These are phyloP conservation scores for Apeltes quadracus DNA, from an alignment of 2,113 vertebrate species.

Conservation along the genomic window DNA sequence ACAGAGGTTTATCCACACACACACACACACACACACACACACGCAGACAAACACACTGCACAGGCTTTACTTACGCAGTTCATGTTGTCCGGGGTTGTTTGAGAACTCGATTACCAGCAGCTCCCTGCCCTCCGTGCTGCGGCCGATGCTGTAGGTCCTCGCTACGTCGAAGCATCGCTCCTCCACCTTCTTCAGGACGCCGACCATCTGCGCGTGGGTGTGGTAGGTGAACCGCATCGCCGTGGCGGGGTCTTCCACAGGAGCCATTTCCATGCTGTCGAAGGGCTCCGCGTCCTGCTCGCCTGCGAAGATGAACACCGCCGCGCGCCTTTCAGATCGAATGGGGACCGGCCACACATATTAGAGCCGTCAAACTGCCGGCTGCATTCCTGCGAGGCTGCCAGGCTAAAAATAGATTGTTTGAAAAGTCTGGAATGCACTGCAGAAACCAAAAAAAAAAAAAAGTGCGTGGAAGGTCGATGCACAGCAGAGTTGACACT, in stretches of 20 bases:
- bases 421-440: slow-evolving; percentile 21
- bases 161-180: slow-evolving; percentile 86
- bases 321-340: neutral
- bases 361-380: neutral
- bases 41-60: neutral
- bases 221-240: slow-evolving; percentile 85
- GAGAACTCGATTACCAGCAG: slow-evolving; percentile 96
- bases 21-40: too few species aligned
- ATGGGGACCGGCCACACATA: neutral
- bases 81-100: slow-evolving; percentile 88
- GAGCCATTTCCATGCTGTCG: slow-evolving; percentile 22
- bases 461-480: neutral
- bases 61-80: slow-evolving; percentile 84
- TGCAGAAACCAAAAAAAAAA: slow-evolving; percentile 7
- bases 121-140: slow-evolving; percentile 89
- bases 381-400: slow-evolving; percentile 9
- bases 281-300: slow-evolving; percentile 35
- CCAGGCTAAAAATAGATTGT: slow-evolving; percentile 30
- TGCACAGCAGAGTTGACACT: neutral
- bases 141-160: slow-evolving; percentile 91
- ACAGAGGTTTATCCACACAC: neutral
- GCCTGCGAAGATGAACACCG: slow-evolving; percentile 32
- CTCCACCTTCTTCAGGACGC: slow-evolving; percentile 83
- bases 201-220: slow-evolving; percentile 86
- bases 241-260: slow-evolving; percentile 67